Percentiles rank a stretch among this genome's conserved stretches.
These are phyloP conservation scores for Malthinus seriepunctatus DNA, from an alignment of 2,888 invertebrate species.

Conservation along the genomic window DNA sequence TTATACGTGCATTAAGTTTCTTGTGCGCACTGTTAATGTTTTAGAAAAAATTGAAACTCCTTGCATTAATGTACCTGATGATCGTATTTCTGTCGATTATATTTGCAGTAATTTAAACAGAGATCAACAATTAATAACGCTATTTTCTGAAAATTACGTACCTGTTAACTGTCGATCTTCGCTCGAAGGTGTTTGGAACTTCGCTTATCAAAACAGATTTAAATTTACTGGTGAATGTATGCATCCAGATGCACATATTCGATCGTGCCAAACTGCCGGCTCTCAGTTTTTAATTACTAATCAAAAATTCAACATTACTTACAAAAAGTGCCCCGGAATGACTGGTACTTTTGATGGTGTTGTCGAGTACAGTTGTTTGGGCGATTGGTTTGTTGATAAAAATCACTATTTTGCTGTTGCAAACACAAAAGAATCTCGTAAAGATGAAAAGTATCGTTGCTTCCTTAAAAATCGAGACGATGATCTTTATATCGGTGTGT, in stretches of 20 bases:
- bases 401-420: slow-evolving; percentile 98
- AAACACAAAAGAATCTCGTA: slow-evolving; percentile 93
- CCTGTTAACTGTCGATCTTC: slow-evolving; percentile 92
- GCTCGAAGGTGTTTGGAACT: slow-evolving; percentile 95
- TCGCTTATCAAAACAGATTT: slow-evolving; percentile 79
- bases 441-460: slow-evolving; percentile 93
- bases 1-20: slow-evolving; percentile 82
- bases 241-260: slow-evolving; percentile 85
- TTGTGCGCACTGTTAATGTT: slow-evolving; percentile 86
- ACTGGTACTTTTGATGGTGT: slow-evolving; percentile 88
- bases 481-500: slow-evolving; percentile 88
- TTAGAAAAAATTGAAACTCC: slow-evolving; percentile 85
- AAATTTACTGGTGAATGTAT: slow-evolving; percentile 92
- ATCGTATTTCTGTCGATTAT: slow-evolving; percentile 72
- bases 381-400: slow-evolving; percentile 94
- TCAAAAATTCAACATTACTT: slow-evolving; percentile 95
- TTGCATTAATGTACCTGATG: slow-evolving; percentile 71
- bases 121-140: slow-evolving; percentile 80
- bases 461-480: slow-evolving; percentile 94
- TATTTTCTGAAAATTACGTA: slow-evolving; percentile 88
- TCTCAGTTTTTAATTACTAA: slow-evolving; percentile 95
- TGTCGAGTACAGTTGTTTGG: slow-evolving; percentile 90
- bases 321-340: slow-evolving; percentile 88
- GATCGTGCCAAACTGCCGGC: slow-evolving; percentile 94
- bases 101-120: slow-evolving; percentile 76